Conservation (phyloP, 2,797 vertebrate species). For the Orientallactaga sibirica region DNA sequence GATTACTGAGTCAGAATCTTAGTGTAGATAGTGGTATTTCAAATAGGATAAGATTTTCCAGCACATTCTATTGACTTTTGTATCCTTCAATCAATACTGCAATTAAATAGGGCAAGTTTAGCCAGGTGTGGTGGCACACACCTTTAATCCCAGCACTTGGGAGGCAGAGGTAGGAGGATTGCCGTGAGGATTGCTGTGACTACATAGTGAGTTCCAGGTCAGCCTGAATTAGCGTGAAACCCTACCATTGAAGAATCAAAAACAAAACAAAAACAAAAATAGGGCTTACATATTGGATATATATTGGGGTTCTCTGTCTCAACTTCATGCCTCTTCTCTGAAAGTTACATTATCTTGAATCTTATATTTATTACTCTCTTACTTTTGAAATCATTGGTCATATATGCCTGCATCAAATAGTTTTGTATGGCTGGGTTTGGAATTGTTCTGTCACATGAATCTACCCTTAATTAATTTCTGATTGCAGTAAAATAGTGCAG, state of each 20-base stretch:
- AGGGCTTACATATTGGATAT: no score
- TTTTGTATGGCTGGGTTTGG: neutral
- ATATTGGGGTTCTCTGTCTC: neutral
- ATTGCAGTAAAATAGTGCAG: neutral
- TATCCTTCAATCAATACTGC: neutral
- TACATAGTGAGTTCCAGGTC: no score
- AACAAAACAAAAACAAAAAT: neutral
- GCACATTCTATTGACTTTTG: neutral
- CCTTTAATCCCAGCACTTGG: no score
- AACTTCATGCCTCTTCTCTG: neutral
- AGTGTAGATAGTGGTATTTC: neutral
- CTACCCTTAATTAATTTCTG: neutral
- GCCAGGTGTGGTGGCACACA: no score
- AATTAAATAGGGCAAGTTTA: neutral
- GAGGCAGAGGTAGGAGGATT: no score
- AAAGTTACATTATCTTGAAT: slow-evolving; percentile 23
- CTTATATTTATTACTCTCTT: slow-evolving; percentile 25
- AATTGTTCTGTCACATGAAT: neutral
- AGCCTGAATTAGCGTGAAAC: no score
- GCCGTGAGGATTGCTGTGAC: no score
- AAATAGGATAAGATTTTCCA: neutral
- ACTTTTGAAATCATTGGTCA: slow-evolving; percentile 19
- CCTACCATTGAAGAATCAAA: neutral
- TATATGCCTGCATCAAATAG: neutral
- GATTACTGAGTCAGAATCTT: neutral